phyloP scores from a whole-genome alignment of 2,888 invertebrate genomes.

The Geotrupes spiniger region DNA sequence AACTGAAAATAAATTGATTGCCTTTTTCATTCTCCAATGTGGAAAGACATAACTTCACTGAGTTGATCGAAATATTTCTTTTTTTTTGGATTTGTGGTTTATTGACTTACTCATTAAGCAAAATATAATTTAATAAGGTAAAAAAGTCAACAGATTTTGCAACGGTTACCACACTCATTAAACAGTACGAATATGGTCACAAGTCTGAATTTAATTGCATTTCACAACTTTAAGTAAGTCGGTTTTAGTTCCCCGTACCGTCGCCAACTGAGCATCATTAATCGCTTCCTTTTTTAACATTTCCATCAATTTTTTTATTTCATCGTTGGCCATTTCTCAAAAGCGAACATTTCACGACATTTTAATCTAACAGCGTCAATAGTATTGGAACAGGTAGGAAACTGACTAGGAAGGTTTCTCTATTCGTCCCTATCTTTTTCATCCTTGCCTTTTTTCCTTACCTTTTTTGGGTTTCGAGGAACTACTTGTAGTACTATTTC shows the following conservation, averaged over 20 bases:
- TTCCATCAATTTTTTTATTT: slow-evolving; percentile 90
- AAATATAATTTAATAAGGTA: too few relatives aligned
- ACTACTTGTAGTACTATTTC: slow-evolving; percentile 43
- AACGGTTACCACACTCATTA: slow-evolving; percentile 96
- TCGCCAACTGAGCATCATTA: slow-evolving; percentile 95
- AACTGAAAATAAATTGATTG: too few relatives aligned
- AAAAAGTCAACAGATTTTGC: slow-evolving; percentile 84
- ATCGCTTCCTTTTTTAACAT: slow-evolving; percentile 97
- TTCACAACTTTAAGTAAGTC: slow-evolving; percentile 97
- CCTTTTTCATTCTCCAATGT: too few relatives aligned
- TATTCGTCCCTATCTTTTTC: slow-evolving; percentile 55
- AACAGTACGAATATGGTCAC: slow-evolving; percentile 99
- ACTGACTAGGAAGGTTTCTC: slow-evolving; percentile 56
- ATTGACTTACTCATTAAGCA: too few relatives aligned
- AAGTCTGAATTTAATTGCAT: slow-evolving; percentile 96
- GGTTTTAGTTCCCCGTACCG: slow-evolving; percentile 91
- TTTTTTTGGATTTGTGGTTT: too few relatives aligned
- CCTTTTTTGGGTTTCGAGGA: slow-evolving; percentile 60
- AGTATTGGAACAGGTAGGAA: slow-evolving; percentile 66
- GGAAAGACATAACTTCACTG: too few relatives aligned
- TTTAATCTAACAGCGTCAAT: slow-evolving; percentile 86
- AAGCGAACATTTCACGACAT: slow-evolving; percentile 84
- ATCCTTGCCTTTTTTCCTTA: slow-evolving; percentile 61
- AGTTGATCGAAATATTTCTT: too few relatives aligned
- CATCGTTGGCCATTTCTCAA: slow-evolving; percentile 98